Evolutionary conservation across 2,888 invertebrate genomes (phyloP), one percentile per base, ranked within the genome.

Genomic region (Tenthredo distinguenda): DNA sequence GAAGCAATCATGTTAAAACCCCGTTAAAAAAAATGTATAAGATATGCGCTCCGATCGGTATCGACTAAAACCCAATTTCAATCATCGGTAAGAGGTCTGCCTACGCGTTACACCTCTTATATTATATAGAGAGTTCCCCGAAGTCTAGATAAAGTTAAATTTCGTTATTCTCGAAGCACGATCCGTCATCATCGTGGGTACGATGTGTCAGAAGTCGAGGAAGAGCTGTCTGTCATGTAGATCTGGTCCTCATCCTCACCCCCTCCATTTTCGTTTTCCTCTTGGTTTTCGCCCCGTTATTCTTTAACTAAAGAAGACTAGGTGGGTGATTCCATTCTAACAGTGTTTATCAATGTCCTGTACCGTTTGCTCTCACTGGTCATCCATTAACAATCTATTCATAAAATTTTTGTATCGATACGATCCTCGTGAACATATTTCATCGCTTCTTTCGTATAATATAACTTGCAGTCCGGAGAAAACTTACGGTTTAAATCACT

Each of bases 121-220:
- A 62, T 62, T 10, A 10, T 10, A 62, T 62, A 62, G n/a, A 62
- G 21, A 26, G 26, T 3, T 55, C 26, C 10, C 2, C 26, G 26
- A 62, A 62, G 62, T 62, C 12, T 10, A 12, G 0, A 62, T 62
- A 62, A 43, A 12, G 21, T 74, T 74, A 43, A 74, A 50, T 77
- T 77, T n/a, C 10, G 50, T 77, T 26, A 77, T 9, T 55, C 77
- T 26, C 26, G n/a, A 77, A 47, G 31, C 9, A 55, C 81, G n/a
- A 81, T 81, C 81, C 58, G 81, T 81, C 81, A 62, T 81, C 34
- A 81, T 81, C 62, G 12, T 21, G 9, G 43, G 40, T 40, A 37
- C 40, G 26, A 62, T 81, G 31, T 81, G 81, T 81, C 81, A 81
- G 62, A 62, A 37, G 37, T 18, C 37, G 55, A 37, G 34, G 37